A percentile compares a stretch with the other conserved stretches of the same genome.
These are phyloP conservation scores for Pomacea canaliculata DNA, from an alignment of 2,888 invertebrate species.

Conservation along the genomic window DNA sequence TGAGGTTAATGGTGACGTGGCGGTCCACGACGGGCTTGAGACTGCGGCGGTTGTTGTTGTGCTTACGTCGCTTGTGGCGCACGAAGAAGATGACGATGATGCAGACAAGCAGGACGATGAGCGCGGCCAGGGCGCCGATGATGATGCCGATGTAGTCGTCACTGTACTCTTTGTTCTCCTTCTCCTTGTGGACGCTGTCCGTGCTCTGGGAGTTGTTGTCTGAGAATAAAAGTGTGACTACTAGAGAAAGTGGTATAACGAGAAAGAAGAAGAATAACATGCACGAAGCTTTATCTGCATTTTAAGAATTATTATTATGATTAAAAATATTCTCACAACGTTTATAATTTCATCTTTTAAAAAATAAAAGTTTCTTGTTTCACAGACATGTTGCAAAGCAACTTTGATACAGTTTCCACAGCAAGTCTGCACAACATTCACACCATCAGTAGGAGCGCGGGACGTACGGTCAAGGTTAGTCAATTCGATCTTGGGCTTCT, in stretches of 20 bases:
- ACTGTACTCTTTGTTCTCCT: conserved; percentile 44
- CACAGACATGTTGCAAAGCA: no score
- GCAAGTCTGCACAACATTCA: no score
- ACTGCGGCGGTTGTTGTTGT: conserved; percentile 59
- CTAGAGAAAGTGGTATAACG: neutral
- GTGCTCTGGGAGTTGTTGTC: conserved; percentile 23
- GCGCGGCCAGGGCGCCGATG: conserved; percentile 76
- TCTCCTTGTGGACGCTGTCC: conserved; percentile 33
- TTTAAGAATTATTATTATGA: no score
- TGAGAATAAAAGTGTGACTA: conserved; percentile 1
- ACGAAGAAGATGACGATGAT: conserved; percentile 80
- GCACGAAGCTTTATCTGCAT: no score
- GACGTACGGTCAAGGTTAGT: neutral
- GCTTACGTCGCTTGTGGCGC: conserved; percentile 57
- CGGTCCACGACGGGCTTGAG: conserved; percentile 57
- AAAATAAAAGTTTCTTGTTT: no score
- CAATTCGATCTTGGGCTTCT: neutral
- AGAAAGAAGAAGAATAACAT: neutral
- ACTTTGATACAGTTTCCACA: no score
- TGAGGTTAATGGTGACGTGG: conserved; percentile 78
- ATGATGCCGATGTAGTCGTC: conserved; percentile 61
- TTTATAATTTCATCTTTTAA: no score
- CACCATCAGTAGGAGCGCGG: neutral
- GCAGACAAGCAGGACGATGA: conserved; percentile 77
- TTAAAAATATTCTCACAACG: no score